Percentiles rank a stretch among this genome's conserved stretches.
These are phyloP conservation scores for Natator depressus DNA, from an alignment of 2,113 vertebrate genomes.

Conservation along the genomic window DNA sequence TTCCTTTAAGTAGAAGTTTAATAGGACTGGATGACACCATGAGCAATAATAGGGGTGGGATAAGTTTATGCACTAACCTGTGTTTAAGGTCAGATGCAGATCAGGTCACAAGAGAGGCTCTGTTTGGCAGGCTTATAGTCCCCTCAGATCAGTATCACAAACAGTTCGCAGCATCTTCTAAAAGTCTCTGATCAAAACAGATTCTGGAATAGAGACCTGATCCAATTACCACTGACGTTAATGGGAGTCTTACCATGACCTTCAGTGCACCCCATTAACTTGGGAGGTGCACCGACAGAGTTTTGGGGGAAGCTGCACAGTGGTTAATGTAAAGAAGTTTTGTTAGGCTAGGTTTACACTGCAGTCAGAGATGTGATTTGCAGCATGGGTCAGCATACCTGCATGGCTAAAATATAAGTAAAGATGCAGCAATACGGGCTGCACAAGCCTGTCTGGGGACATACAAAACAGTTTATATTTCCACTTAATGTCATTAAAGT, in stretches of 20 bases:
- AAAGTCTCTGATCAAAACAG: slow-evolving; percentile 34
- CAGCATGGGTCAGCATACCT: background rate
- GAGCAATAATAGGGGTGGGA: background rate
- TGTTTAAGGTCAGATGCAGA: background rate
- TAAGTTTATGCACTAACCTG: background rate
- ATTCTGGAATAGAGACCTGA: background rate
- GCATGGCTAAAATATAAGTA: background rate
- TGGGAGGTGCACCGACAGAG: background rate
- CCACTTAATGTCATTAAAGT: slow-evolving; percentile 58
- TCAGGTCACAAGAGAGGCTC: background rate
- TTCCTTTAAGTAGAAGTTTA: background rate
- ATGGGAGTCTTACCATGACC: background rate
- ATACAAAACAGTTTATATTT: slow-evolving; percentile 59
- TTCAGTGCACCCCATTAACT: background rate
- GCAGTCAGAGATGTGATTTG: background rate
- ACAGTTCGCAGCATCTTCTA: background rate
- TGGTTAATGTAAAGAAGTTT: background rate
- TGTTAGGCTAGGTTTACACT: background rate
- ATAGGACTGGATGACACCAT: background rate
- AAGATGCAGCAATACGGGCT: background rate
- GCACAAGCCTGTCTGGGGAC: background rate
- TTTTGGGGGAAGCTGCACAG: background rate
- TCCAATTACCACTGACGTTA: background rate
- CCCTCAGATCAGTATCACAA: background rate
- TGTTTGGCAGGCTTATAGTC: background rate